Base-by-base conservation (phyloP, 2,113 vertebrate species). In the Todiramphus chloris region DNA sequence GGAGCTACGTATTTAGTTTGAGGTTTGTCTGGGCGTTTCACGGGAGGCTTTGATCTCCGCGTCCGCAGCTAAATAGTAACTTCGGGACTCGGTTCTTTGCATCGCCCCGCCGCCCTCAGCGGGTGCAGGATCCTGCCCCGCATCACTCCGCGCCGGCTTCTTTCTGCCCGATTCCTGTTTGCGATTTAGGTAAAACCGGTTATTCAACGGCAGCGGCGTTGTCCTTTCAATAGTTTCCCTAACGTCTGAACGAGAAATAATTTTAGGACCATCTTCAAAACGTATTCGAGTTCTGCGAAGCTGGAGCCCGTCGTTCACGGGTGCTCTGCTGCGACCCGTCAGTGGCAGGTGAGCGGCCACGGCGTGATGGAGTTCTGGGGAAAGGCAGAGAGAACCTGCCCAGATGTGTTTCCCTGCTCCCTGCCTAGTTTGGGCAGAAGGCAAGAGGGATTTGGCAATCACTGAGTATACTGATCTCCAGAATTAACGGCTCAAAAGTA, bases 1-100 rank as follows among this genome's bases (percentile, higher is more conserved):
- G 92, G 46, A 94, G 83, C 92, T 91, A 96, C 74, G 75, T 51
- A 76, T 93, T 94, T 84, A 67, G 83, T 77, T 64, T 96, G 90
- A 84, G 92, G 90, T 92, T 96, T 94, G 73, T 30, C 28, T 6
- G 85, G 46, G n/a, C 81, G 83, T 84, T 93, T 50, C 27, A 9
- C 35, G 55, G 50, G 30, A 31, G 89, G 2, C 88, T 95, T 94
- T 96, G 83, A 90, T 94, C 56, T 91, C 43, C 37, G 50, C 79
- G 64, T 83, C 79, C 27, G 48, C 43, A 21, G 60, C 43, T 44
- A 48, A 96, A 78, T 3, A 91, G 81, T 63, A 70, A 81, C 92
- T 91, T 30, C 35, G 75, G 90, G 70, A 87, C 87, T 68, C 19
- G 66, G 74, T 43, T 93, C 87, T 64, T 50, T 41, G 79, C 63